Base-by-base conservation (phyloP, 2,888 invertebrate species). In the Hyalella azteca region DNA sequence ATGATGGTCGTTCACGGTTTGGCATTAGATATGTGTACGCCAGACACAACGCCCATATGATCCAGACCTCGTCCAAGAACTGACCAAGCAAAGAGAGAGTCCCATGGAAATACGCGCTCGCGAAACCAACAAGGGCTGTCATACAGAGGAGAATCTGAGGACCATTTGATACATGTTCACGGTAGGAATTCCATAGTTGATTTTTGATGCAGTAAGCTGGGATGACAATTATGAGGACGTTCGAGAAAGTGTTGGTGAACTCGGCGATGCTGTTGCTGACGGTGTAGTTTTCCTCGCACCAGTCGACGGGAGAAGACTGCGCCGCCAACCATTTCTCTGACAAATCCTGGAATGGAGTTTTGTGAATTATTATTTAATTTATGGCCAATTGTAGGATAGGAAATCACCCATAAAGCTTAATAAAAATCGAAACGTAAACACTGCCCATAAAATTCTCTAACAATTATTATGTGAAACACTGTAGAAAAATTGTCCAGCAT, bases 51-150 rank as follows among this genome's bases (percentile, higher is more conserved):
- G 94, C 92, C 95, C 94, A 95, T 66, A 95, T 87, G 86, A 95
- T 95, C 60, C 94, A 92, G 85, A 94, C 88, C 87, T 95, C 94
- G 88, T 95, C 94, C 80, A 95, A 88, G 41, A 95, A 88, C 88
- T 95, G 94, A 39, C 94, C 92, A 85, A 94, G 91, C 86, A 94
- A 90, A 86, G 94, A 94, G 41, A 95, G 89, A 2, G 94, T 95
- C 9, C 94, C 94, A 88, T 95, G 95, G 87, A 95, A 95, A 87
- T 95, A 95, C 82, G 93, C 93, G 45, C 94, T 94, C 86, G 93
- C 92, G 1, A 93, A 87, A 7, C 94, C 94, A 77, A 95, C 93
- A 50, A 94, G 90, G 89, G 94, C 11, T 29, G 36, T 36, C 4
- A 66, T 36, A 19, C 32, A 5, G 19, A 66, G 66, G 0, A 36